These are phyloP conservation scores for Cryptotermes secundus DNA, from an alignment of 1,140 invertebrate species.

Conservation along the genomic window DNA sequence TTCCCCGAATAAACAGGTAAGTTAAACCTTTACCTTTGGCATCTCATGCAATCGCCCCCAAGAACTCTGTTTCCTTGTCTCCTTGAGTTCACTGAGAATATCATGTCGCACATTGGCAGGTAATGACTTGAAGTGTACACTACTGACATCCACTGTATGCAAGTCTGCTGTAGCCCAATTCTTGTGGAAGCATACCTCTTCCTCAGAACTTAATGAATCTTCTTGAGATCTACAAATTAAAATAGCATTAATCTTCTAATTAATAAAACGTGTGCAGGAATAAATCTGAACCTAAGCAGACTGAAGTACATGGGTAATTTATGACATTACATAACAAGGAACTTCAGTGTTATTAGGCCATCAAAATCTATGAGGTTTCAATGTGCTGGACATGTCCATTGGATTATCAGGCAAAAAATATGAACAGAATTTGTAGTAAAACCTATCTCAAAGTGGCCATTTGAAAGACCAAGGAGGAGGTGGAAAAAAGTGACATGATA, in stretches of 20 bases:
- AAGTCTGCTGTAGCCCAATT: constrained; percentile 56
- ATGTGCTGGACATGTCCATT: too few species aligned
- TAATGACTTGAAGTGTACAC: constrained; percentile 74
- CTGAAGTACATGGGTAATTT: too few species aligned
- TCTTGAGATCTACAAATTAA: neutral
- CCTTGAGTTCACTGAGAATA: constrained; percentile 87
- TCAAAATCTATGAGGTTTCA: too few species aligned
- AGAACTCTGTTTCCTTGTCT: constrained; percentile 85
- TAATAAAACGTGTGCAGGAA: too few species aligned
- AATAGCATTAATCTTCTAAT: neutral
- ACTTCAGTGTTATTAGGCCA: too few species aligned
- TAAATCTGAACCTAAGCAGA: too few species aligned
- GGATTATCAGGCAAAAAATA: too few species aligned
- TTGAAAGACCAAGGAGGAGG: too few species aligned
- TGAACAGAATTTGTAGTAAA: too few species aligned
- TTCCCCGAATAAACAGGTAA: neutral
- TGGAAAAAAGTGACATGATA: too few species aligned
- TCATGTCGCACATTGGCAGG: constrained; percentile 90
- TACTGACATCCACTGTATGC: constrained; percentile 77
- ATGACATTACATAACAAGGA: too few species aligned
- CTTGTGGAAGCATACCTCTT: neutral
- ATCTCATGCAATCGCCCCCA: constrained; percentile 82
- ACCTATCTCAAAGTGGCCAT: too few species aligned
- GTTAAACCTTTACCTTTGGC: constrained; percentile 65
- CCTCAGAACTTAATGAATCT: neutral